Conservation (phyloP, 30 jellyfish, hydroid and myxozoan genomes). For the Aurelia coerulea region DNA sequence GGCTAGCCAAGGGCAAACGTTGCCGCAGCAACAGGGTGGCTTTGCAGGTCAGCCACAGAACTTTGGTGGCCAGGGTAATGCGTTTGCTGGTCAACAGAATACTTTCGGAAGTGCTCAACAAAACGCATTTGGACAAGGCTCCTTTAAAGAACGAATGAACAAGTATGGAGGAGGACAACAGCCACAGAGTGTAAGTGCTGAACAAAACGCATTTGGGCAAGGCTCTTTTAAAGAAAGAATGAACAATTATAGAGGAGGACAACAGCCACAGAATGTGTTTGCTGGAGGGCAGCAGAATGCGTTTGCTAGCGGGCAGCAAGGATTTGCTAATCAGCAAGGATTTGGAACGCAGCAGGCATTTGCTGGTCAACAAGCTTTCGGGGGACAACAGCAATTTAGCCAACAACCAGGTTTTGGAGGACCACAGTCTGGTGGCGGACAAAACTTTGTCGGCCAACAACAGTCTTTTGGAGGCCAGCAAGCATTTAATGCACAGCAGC, state of each 20-base stretch:
- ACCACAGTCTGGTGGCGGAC: constrained; percentile 21
- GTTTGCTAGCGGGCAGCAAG: constrained; percentile 46
- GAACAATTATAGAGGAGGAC: not conserved
- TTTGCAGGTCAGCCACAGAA: constrained; percentile 23
- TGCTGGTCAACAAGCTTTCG: constrained; percentile 30
- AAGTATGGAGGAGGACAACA: not conserved
- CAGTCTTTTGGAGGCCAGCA: constrained; percentile 53
- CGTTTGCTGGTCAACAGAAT: constrained; percentile 12
- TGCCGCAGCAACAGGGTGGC: constrained; percentile 40
- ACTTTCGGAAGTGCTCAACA: constrained; percentile 7
- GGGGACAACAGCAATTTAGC: constrained; percentile 37
- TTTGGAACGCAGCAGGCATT: constrained; percentile 22
- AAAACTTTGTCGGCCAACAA: constrained; percentile 27
- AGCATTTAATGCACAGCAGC: constrained; percentile 19
- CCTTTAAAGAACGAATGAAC: not conserved
- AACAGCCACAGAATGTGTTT: constrained; percentile 12
- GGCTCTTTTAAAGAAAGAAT: not conserved
- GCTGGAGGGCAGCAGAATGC: constrained; percentile 29
- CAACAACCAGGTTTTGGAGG: constrained; percentile 54
- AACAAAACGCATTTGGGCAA: constrained; percentile 24
- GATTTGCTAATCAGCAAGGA: constrained; percentile 46
- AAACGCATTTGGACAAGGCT: not conserved
- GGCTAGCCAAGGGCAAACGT: constrained; percentile 27
- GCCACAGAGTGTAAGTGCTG: not conserved
- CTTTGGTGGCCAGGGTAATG: constrained; percentile 4